Conservation (phyloP, 2,797 vertebrate genomes). For the Myoxocephalus aenaeus region DNA sequence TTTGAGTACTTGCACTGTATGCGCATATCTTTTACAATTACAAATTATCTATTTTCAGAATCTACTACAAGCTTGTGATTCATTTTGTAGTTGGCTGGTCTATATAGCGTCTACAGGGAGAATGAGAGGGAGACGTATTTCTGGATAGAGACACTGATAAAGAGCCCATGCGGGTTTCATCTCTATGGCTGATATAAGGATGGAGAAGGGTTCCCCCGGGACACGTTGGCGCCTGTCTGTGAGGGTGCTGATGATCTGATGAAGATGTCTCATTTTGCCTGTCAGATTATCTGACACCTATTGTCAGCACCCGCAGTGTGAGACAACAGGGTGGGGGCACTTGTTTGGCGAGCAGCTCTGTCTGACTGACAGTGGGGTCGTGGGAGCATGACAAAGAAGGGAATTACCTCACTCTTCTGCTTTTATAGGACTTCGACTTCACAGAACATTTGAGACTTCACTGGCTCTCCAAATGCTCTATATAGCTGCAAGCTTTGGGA, state of each 20-base stretch:
- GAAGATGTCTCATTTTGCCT: constrained; percentile 78
- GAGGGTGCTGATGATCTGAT: constrained; percentile 79
- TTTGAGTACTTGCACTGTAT: background rate
- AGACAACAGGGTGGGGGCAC: constrained; percentile 59
- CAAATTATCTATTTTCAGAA: background rate
- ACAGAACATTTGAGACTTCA: constrained; percentile 17
- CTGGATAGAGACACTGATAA: constrained; percentile 37
- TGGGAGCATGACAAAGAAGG: constrained; percentile 66
- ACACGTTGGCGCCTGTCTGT: constrained; percentile 67
- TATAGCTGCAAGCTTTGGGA: constrained; percentile 21
- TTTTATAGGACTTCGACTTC: constrained; percentile 63
- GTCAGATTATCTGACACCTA: constrained; percentile 78
- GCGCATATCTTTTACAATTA: too few relatives aligned
- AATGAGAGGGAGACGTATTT: constrained; percentile 5
- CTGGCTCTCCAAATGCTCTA: constrained; percentile 24
- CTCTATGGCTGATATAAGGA: constrained; percentile 42
- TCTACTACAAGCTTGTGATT: background rate
- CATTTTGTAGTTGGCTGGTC: constrained; percentile 2
- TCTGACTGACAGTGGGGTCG: constrained; percentile 78
- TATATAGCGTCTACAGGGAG: constrained; percentile 6
- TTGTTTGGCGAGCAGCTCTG: constrained; percentile 50
- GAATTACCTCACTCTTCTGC: constrained; percentile 52
- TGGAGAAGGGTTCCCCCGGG: constrained; percentile 54
- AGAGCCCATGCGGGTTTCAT: constrained; percentile 37
- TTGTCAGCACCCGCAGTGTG: constrained; percentile 60